Evolutionary conservation across 2,888 invertebrate species (phyloP).

Genomic region (Sympetrum striolatum): DNA sequence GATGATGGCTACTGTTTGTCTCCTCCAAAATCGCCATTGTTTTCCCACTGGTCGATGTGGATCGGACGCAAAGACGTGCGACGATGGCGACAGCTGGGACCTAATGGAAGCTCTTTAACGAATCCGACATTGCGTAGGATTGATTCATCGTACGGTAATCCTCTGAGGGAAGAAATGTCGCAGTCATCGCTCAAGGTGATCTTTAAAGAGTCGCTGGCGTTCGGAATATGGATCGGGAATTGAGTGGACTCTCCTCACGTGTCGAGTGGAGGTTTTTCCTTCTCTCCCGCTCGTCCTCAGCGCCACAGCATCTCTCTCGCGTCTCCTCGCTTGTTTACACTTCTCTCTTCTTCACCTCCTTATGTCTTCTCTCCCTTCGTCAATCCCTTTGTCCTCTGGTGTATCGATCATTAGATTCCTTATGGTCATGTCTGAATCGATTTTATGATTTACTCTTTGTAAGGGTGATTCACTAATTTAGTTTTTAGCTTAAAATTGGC

Average conservation of each 20-base stretch:
- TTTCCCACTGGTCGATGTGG: no score
- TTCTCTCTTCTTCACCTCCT: background rate
- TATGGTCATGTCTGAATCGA: no score
- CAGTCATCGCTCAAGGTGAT: background rate
- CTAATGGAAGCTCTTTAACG: background rate
- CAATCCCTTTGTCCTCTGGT: no score
- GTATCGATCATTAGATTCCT: no score
- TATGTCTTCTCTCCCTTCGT: background rate
- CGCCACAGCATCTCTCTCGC: background rate
- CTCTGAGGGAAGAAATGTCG: background rate
- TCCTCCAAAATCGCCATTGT: no score
- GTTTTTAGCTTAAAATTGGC: no score
- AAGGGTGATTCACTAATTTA: no score
- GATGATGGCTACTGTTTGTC: no score
- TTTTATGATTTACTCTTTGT: no score
- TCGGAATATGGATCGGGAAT: background rate
- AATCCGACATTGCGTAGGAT: background rate
- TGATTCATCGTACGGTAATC: background rate
- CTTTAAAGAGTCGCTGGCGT: background rate
- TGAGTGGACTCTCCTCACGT: background rate
- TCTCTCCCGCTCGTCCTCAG: background rate
- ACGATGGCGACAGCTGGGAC: no score
- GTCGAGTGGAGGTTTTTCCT: background rate
- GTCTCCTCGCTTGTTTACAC: background rate
- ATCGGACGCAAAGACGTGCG: no score